phyloP scores from a whole-genome alignment of 1,140 invertebrate species.

The Neotoxoptera formosana region DNA sequence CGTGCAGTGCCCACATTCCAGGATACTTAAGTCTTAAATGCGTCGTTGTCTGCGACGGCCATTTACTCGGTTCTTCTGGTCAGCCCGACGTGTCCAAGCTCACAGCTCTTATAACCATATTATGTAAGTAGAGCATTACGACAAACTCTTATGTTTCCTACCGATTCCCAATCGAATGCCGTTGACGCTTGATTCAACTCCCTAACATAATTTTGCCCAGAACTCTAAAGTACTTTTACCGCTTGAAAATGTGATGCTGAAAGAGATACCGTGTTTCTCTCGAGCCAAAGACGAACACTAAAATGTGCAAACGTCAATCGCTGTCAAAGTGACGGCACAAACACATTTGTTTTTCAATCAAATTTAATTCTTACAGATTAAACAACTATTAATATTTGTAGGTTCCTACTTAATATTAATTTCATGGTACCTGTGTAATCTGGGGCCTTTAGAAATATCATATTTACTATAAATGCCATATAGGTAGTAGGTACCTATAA shows the following conservation, averaged over 20 bases:
- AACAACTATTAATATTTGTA: not conserved
- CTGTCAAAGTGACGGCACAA: not conserved
- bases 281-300: not conserved
- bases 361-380: not conserved
- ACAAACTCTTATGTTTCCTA: not conserved
- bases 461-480: not conserved
- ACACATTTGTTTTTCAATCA: not conserved
- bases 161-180: not conserved
- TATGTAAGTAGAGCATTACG: not conserved
- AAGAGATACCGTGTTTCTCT: not conserved
- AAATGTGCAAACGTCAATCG: not conserved
- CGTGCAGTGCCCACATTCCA: not conserved
- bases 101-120: not conserved
- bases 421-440: not conserved
- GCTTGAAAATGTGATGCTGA: too few species aligned
- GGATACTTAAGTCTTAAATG: not conserved
- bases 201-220: too few species aligned
- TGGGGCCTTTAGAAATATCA: not conserved
- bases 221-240: too few species aligned
- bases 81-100: not conserved
- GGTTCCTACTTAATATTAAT: too few species aligned
- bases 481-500: not conserved
- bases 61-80: too few species aligned
- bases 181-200: not conserved
- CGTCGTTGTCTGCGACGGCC: not conserved